Evolutionary conservation across 2,888 invertebrate genomes (phyloP), one percentile per base, ranked within the genome.

Genomic region (Ophioninae sp.): DNA sequence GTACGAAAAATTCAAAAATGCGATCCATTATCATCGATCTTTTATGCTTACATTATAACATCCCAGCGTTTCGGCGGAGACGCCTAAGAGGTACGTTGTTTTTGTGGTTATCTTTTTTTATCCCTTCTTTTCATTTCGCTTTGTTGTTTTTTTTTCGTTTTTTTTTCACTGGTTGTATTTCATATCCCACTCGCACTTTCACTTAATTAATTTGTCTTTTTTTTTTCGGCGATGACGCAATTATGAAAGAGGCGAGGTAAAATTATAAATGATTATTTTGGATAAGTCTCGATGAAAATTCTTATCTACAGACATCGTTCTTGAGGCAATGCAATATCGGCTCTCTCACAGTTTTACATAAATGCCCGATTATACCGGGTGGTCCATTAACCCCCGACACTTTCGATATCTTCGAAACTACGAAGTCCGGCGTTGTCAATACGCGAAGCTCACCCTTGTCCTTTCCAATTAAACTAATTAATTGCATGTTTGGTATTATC

Each of bases 1-100:
- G 77, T 84, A 86, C 74, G 82, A 85, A 88, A 85, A 78, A 84
- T 77, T 81, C 51, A 9, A 39, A 71, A 37, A 67, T 22, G 59
- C 65, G 59, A 67, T 73, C 30, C 39, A n/a, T 30, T 61, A 59
- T 58, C 59, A 74, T 69, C 67, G 22, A 72, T 67, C 30, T 44
- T 41, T 76, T 51, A 61, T 22, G 72, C 65, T 41, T 37, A 37
- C 13, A 51, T 59, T 63, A 56, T 73, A n/a, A 59, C 22, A 63
- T 67, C 63, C 17, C 51, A 13, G 64, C n/a, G 51, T 73, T 77
- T 61, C 44, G 44, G 20, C 44, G 6, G 44, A 71, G 65, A 75
- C 39, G 75, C 75, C 9, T 51, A 59, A 67, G 74, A 68, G 67
- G 59, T 73, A 59, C 59, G 22, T 59, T 59, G 59, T 22, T 59